Base-by-base conservation (phyloP, 2,888 invertebrate genomes). In the Eutolmus rufibarbis region DNA sequence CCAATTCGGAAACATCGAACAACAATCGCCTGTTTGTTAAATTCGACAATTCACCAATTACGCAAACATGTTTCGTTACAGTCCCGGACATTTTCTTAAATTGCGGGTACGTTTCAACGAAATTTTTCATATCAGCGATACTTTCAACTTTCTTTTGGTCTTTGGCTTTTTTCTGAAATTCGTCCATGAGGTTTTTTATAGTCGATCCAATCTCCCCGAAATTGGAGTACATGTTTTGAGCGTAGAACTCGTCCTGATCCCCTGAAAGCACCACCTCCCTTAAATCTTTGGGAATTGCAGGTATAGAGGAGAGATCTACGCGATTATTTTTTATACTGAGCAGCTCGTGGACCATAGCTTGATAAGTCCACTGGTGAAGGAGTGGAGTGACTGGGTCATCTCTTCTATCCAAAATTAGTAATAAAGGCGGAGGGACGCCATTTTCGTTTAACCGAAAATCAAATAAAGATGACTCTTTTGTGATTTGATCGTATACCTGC, bases 301-400 rank as follows among this genome's bases (percentile, higher is more conserved):
- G 95, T 37, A 97, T 95, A 89, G 95, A 95, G 0, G 97, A 96
- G 88, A 99, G 94, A 92, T 96, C 97, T 37, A 99, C 98, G 87
- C 99, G 95, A 93, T 98, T 98, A 92, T 98, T 98, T 91, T 95
- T 96, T 89, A 99, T 98, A 0, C 96, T 96, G 74, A 99, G 93
- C 86, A 99, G 93, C 93, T 99, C 99, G 93, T 99, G 99, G 12
- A 99, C 98, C 99, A 99, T 99, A 1, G 99, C 99, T 93, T 99
- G 99, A 93, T 99, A 99, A 0, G 99, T 99, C 99, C 99, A 99
- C 94, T 97, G 97, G 93, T 97, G 98, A 43, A 99, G 93, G 87
- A 99, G 93, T 0, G 99, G 99, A 0, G 99, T 99, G 8, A 99
- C 96, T 0, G 98, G 97, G 93, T 99, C 99, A 91, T 97, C 97